Base-by-base conservation (phyloP, 2,113 vertebrate genomes). In the Prionailurus viverrinus region DNA sequence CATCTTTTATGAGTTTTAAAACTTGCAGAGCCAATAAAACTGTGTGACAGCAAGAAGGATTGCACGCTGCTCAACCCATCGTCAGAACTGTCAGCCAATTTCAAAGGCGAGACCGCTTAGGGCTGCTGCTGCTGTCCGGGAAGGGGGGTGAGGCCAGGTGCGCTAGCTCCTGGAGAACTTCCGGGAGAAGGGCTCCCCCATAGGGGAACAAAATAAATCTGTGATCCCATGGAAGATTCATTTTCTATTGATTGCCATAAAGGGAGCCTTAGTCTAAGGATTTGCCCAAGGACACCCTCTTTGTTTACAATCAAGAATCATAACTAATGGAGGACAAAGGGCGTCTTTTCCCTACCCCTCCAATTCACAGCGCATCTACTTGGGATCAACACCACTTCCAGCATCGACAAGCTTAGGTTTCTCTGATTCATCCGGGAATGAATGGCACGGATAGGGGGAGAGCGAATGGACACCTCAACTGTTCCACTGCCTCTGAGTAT, bases 1-100 rank as follows among this genome's bases (percentile, higher is more conserved):
- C 31, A 51, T 29, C 95, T 97, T 92, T 97, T 91, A 89, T 83
- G 91, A 71, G 81, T 97, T 95, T 83, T 63, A 97, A 94, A 96
- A 86, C 92, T 91, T 48, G 41, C 82, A 97, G 79, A 93, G 63
- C 89, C 94, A 27, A 79, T 96, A 86, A 96, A 94, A 74, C 29
- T 6, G 36, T 65, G 45, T 8, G 66, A 65, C 68, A 84, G 78
- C 58, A 82, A 25, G 53, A 74, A 39, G 61, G 80, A 51, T 33
- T 69, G n/a, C 90, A 5, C 7, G 84, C 81, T 93, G 84, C 71
- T 66, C 12, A 15, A 25, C 31, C 74, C 80, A 71, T 29, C 65
- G 7, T 25, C 48, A 61, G 86, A 41, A 63, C 7, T 91, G 65
- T 88, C 69, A 71, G 80, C 65, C 81, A n/a, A 63, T 27, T 78